Percentiles rank a stretch among this genome's conserved stretches.
Evolutionary conservation across 2,888 invertebrate species (phyloP).

Genomic region (Sinotaia quadrata): DNA sequence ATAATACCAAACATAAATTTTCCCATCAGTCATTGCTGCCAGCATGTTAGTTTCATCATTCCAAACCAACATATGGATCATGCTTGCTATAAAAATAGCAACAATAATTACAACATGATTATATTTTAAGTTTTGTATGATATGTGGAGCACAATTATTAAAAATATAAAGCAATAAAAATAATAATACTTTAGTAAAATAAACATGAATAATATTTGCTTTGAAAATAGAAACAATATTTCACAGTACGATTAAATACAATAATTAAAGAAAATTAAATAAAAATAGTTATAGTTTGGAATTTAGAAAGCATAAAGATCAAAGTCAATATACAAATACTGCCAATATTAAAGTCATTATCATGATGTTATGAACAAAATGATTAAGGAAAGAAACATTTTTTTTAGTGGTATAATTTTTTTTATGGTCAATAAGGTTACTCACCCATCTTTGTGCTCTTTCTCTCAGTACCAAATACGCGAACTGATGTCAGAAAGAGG

Average conservation of each 20-base stretch:
- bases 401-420: too few species aligned
- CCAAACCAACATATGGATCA: conserved; percentile 80
- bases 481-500: conserved; percentile 82
- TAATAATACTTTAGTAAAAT: too few species aligned
- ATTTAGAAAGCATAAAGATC: too few species aligned
- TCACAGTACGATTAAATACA: too few species aligned
- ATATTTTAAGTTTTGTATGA: too few species aligned
- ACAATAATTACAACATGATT: not conserved
- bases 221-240: not conserved
- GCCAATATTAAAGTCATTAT: too few species aligned
- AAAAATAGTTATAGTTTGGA: too few species aligned
- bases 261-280: too few species aligned
- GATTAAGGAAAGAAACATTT: too few species aligned
- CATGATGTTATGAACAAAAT: too few species aligned
- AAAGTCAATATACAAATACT: too few species aligned
- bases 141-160: not conserved
- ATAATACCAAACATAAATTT: conserved; percentile 87
- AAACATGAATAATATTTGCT: not conserved
- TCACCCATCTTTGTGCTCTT: conserved; percentile 83
- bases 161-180: not conserved
- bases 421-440: conserved; percentile 37
- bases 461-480: conserved; percentile 78
- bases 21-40: conserved; percentile 84
- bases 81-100: conserved; percentile 75
- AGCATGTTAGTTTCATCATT: conserved; percentile 85